These are phyloP conservation scores for Idaea aversata DNA, from an alignment of 2,888 invertebrate species.

Conservation along the genomic window DNA sequence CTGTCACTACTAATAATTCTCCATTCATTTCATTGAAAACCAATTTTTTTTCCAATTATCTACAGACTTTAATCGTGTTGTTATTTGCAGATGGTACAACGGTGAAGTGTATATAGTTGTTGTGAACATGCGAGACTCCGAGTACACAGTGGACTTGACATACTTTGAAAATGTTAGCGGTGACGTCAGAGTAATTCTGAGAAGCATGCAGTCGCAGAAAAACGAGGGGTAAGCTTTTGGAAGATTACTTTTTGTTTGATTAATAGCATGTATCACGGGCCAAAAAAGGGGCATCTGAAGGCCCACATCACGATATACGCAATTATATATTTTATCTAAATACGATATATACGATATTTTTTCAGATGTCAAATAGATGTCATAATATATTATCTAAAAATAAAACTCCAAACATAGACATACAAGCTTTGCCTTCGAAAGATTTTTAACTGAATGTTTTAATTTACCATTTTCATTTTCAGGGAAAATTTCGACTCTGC, in stretches of 20 bases:
- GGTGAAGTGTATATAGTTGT: slow-evolving; percentile 63
- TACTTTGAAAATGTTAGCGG: slow-evolving; percentile 65
- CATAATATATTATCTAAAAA: too few relatives aligned
- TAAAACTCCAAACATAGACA: too few relatives aligned
- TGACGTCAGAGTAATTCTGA: slow-evolving; percentile 71
- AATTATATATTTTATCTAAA: too few relatives aligned
- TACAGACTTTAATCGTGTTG: not conserved
- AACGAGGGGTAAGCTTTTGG: slow-evolving; percentile 43
- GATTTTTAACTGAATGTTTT: not conserved
- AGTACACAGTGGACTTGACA: slow-evolving; percentile 53
- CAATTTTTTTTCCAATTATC: not conserved
- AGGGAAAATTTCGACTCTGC: slow-evolving; percentile 55
- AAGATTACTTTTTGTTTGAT: slow-evolving; percentile 16
- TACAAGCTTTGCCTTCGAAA: not conserved
- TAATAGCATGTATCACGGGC: not conserved
- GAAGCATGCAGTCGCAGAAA: slow-evolving; percentile 57
- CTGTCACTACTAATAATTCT: not conserved
- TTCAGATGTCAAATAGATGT: too few relatives aligned
- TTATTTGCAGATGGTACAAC: slow-evolving; percentile 55
- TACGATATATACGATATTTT: too few relatives aligned
- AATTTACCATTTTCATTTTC: slow-evolving; percentile 24
- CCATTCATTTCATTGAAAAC: not conserved
- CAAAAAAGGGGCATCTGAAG: too few relatives aligned
- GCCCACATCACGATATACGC: too few relatives aligned
- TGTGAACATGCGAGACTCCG: slow-evolving; percentile 71